Evolutionary conservation across 2,888 invertebrate genomes (phyloP), one percentile per base, ranked within the genome.

Genomic region (Agrochola circellaris): DNA sequence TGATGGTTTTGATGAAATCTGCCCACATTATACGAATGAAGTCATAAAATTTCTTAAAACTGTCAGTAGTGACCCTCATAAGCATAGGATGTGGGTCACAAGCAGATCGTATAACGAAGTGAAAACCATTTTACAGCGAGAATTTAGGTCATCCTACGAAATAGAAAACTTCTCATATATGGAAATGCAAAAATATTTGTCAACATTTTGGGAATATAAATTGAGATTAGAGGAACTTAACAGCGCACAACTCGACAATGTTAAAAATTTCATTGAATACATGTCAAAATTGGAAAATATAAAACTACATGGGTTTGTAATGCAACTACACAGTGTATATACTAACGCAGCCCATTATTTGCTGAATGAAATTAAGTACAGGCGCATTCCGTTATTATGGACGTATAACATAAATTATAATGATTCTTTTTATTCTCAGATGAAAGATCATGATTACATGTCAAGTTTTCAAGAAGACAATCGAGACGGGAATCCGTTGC

Each of bases 1-100:
- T 20, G 88, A 88, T 65, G 88, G 88, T 0, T 86, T 88, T 45
- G 88, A 88, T 23, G 88, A 87, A 72, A 84, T 88, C 20, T 87
- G 83, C 54, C 88, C 88, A 0, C 70, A 81, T 66, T 86, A 88
- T 42, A 73, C 75, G 58, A 51, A 38, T 38, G 75, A 73, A 23
- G 83, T 85, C 0, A 42, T 81, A 20, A 38, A 54, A 15, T 75
- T 66, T 20, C 38, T 85, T 0, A 60, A 64, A 26, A 66, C 48
- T 17, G 13, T 85, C 48, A 77, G 56, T 15, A 61, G 65, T 20
- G 51, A 60, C 56, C 68, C n/a, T 23, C 11, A 15, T 1, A 71
- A 70, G 30, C 77, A 81, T 26, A 77, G 23, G 45, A 79, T 83
- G 62, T 83, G 87, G 87, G 65, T 88, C 0, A 81, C 87, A 1